Conservation (phyloP, 2,888 invertebrate species). For the Drosophila recens region DNA sequence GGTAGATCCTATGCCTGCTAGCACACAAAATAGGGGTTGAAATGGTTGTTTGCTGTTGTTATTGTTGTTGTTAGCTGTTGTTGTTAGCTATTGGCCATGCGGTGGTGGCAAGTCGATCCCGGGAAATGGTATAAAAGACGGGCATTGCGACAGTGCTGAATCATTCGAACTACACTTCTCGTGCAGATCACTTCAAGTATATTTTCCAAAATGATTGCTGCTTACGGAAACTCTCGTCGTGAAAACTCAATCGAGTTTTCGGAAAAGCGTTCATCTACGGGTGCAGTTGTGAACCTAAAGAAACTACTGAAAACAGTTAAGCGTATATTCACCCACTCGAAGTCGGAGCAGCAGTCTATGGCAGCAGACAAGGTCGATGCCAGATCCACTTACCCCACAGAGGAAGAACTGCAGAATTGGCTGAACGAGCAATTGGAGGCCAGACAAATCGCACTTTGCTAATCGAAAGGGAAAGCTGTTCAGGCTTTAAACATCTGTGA, state of each 20-base stretch:
- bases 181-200: conserved; percentile 26
- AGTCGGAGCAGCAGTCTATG: conserved; percentile 22
- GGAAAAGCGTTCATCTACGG: conserved; percentile 50
- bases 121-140: conserved; percentile 10
- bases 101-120: conserved; percentile 1
- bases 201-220: conserved; percentile 45
- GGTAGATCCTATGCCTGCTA: conserved; percentile 5
- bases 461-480: conserved; percentile 7
- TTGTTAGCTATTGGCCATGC: neutral
- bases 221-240: conserved; percentile 21
- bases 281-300: conserved; percentile 60
- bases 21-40: conserved; percentile 12
- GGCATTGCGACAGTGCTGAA: neutral
- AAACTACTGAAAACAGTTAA: conserved; percentile 64
- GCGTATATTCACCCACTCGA: conserved; percentile 53
- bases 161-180: conserved; percentile 13
- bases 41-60: neutral
- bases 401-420: conserved; percentile 73
- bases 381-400: conserved; percentile 42
- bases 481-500: conserved; percentile 52
- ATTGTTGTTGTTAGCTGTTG: conserved; percentile 5
- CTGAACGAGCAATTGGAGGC: conserved; percentile 66
- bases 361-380: conserved; percentile 2
- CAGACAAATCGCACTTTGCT: neutral
- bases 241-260: conserved; percentile 24